phyloP scores from a whole-genome alignment of 1,140 invertebrate species.

The Pygmarrhopalites habei region DNA sequence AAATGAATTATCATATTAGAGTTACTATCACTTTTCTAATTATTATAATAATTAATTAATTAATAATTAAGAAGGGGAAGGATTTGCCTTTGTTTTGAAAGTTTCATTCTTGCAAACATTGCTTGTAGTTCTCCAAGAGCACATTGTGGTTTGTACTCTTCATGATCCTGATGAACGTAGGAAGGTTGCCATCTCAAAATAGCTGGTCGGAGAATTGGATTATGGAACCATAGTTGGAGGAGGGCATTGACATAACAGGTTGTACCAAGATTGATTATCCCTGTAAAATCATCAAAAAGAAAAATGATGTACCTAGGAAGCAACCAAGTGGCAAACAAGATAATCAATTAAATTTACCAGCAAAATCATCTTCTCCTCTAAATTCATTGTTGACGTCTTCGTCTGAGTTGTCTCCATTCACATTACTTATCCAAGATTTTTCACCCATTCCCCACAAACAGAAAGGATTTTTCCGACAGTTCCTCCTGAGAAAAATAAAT shows the following conservation, averaged over 20 bases:
- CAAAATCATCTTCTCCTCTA: slow-evolving; percentile 44
- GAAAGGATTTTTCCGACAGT: slow-evolving; percentile 59
- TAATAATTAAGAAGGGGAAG: not conserved
- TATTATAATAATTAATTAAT: too few relatives aligned
- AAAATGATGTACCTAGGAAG: slow-evolving; percentile 44
- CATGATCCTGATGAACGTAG: slow-evolving; percentile 45
- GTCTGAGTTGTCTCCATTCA: slow-evolving; percentile 26
- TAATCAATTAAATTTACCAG: slow-evolving; percentile 56
- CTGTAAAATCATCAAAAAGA: slow-evolving; percentile 57
- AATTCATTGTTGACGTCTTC: slow-evolving; percentile 3
- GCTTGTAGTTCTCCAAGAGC: slow-evolving; percentile 58
- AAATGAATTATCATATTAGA: too few relatives aligned
- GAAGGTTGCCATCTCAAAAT: slow-evolving; percentile 57
- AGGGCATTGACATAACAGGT: slow-evolving; percentile 69
- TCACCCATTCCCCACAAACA: slow-evolving; percentile 59
- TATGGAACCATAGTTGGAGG: slow-evolving; percentile 67
- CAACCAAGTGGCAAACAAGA: slow-evolving; percentile 34
- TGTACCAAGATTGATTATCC: slow-evolving; percentile 62
- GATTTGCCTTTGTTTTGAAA: slow-evolving; percentile 48
- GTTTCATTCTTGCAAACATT: slow-evolving; percentile 60
- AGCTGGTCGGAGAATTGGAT: slow-evolving; percentile 55
- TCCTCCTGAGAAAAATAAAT: slow-evolving; percentile 46
- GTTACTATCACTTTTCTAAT: too few relatives aligned
- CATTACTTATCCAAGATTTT: slow-evolving; percentile 47
- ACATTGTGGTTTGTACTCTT: slow-evolving; percentile 29